phyloP scores from a whole-genome alignment of 2,888 invertebrate species.

The Pachymerium ferrugineum region DNA sequence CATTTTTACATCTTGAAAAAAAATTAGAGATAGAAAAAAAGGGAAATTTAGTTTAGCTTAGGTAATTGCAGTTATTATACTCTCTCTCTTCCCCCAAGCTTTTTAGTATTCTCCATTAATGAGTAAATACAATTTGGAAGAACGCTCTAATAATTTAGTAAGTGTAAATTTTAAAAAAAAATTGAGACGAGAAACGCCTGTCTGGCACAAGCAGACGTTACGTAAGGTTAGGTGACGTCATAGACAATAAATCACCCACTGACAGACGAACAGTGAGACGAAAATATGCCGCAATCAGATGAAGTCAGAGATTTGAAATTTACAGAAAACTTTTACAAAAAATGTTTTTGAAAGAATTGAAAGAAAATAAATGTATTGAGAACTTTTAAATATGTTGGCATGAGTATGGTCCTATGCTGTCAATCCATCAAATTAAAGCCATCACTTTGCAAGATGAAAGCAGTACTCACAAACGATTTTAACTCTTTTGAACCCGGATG shows the following conservation, averaged over 20 bases:
- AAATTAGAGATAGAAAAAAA: neutral
- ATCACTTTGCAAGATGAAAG: conserved; percentile 6
- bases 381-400: conserved; percentile 1
- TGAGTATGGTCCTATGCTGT: neutral
- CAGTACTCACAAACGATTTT: conserved; percentile 24
- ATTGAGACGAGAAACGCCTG: conserved; percentile 19
- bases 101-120: neutral
- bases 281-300: conserved; percentile 16
- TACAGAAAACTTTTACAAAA: no score
- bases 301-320: neutral
- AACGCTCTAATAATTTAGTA: conserved; percentile 6
- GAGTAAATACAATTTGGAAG: neutral
- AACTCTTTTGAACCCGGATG: conserved; percentile 27
- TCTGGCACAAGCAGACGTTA: conserved; percentile 16
- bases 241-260: conserved; percentile 20
- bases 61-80: no score
- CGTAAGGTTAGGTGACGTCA: conserved; percentile 3
- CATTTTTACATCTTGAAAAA: neutral
- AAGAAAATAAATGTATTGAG: neutral
- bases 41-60: no score
- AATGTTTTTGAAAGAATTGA: neutral
- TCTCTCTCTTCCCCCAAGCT: no score
- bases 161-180: conserved; percentile 5
- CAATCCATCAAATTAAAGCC: conserved; percentile 17
- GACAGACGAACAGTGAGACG: conserved; percentile 4